Evolutionary conservation across 2,113 vertebrate species (phyloP), one percentile per base, ranked within the genome.

Genomic region (Onychostoma macrolepis): DNA sequence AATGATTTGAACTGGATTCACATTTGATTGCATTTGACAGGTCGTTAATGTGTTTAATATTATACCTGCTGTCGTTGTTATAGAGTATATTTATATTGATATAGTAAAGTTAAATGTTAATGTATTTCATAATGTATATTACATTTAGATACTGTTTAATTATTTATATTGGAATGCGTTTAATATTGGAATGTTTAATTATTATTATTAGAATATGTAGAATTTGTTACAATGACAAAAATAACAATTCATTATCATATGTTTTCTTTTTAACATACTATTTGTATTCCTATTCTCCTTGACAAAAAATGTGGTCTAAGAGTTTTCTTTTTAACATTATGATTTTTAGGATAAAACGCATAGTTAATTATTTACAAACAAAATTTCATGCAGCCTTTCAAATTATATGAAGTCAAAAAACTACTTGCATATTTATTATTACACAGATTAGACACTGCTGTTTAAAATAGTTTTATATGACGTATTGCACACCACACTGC

Each of bases 1-100:
- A 28, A 45, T 1, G n/a, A 28, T 26, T 6, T 38, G 24, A 41
- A 45, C 24, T 43, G 36, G 0, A 48, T 15, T 24, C 2, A 41
- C 56, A 61, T 80, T 80, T 45, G 13, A 63, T 11, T 41, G 10
- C 2, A 81, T 43, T 4, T 65, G 38, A 45, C 80, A 65, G 58
- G 80, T 81, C 50, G n/a, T 30, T 56, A n/a, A n/a, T 80, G 13
- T 77, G 28, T 58, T 24, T 58, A 58, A 65, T 11, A 38, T 71
- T 10, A 71, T 21, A 72, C 33, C 24, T 71, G 17, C 4, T 38
- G 33, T 24, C 7, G 15, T 77, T 53, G 28, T 53, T 8, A 17
- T 77, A 4, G 5, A 19, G 4, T 48, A 48, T 28, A 48, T 76
- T 17, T 48, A 26, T 17, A 48, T 13, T 6, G 19, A 1, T 53